Evolutionary conservation across 2,888 invertebrate genomes (phyloP), one percentile per base, ranked within the genome.

Genomic region (Aproaerema taeniolella): DNA sequence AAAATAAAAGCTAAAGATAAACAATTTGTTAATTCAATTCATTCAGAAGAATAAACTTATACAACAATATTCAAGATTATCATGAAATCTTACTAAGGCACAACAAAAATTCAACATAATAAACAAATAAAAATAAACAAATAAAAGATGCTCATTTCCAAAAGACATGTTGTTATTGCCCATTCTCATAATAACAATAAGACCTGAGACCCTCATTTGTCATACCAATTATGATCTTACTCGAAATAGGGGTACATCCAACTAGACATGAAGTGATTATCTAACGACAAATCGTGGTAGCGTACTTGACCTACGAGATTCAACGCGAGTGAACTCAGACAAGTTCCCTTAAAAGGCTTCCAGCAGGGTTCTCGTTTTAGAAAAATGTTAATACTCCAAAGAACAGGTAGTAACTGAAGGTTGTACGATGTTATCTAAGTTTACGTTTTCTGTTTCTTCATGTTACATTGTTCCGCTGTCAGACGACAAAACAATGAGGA

Each of bases 281-380:
- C 47, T 44, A 34, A 36, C 45, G 45, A 51, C 50, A 51, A 47
- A 46, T 45, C 46, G 37, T 42, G 31, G 49, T 46, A 54, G 49
- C 41, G 20, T 47, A 41, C 52, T 43, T 56, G 59, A 60, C 58
- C 56, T 55, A 53, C 52, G 48, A 46, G 39, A 25, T 37, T 8
- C 24, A 38, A 31, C 26, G 39, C 36, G 39, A 47, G 40, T 42
- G 47, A 47, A 47, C 47, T 40, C 39, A 43, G 38, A 39, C 58
- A 49, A 49, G 47, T 41, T 55, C 39, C 58, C 57, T 10, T 60
- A 53, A 47, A 60, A 31, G 54, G 55, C 41, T 20, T 46, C 45
- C 36, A 39, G 39, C 38, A 38, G 35, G 34, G 33, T 38, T 42
- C 42, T 42, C 26, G 45, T 35, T 35, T 45, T 45, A 45, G 45